Evolutionary conservation across 2,888 invertebrate genomes (phyloP), one percentile per base, ranked within the genome.

Genomic region (Catocala fraxini): DNA sequence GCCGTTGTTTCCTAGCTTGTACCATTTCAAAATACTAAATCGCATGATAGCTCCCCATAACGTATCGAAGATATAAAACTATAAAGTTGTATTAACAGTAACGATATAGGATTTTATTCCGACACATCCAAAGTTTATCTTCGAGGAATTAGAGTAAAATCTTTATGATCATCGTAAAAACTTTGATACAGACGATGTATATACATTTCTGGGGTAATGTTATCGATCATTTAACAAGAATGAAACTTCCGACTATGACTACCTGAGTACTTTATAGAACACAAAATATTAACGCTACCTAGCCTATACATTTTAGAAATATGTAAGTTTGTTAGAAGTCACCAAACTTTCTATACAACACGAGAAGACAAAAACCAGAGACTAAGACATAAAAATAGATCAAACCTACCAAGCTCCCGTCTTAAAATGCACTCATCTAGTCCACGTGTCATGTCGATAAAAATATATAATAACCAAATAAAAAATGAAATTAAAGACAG

Each of bases 61-160:
- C 41, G 11, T 64, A 56, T 59, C 42, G 46, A 48, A 58, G 45
- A 54, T 33, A 53, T 9, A 47, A 56, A 59, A 64, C 64, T 57
- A 68, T 65, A 68, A 69, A 61, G n/a, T 65, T 56, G 11, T 46
- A 56, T 41, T 49, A 62, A 56, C 45, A 41, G 39, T 57, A 65
- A 65, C 46, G 57, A 65, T 35, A 56, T 13, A 41, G 10, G 13
- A 51, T 65, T 59, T 68, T 62, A 57, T 65, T 57, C 54, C 42
- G 51, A 53, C 59, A 70, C 51, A 61, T 61, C 34, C 42, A 34
- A 62, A 57, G 62, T 65, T 62, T 55, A 65, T 65, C 54, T 46
- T 43, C 25, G 9, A 4, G 15, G 57, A 70, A 62, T 65, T 61
- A 65, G 47, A 60, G 60, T 48, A 61, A 68, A 58, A 42, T 5